Evolutionary conservation across 2,888 invertebrate genomes (phyloP).

Genomic region (Frankliniella fusca): DNA sequence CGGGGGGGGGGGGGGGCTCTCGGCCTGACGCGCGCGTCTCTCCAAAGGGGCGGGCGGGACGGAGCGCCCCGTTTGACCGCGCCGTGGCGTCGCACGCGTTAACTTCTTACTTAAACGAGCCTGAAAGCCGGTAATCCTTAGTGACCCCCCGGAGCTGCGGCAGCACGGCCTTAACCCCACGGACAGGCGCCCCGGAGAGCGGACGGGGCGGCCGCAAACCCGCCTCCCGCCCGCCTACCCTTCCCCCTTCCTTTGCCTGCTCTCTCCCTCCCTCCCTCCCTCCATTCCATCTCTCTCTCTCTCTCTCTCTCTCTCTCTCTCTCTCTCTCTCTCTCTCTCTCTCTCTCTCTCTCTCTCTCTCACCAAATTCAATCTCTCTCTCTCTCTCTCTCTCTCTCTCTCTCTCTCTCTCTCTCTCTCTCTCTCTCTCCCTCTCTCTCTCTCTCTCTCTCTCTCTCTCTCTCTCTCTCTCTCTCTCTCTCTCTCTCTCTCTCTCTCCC

Average conservation of each 20-base stretch:
- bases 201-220: background rate
- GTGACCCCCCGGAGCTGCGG: background rate
- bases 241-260: background rate
- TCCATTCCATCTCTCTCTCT: no score
- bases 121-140: slow-evolving; percentile 6
- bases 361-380: no score
- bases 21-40: background rate
- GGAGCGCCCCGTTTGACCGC: background rate
- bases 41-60: background rate
- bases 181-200: background rate
- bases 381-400: no score
- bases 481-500: no score
- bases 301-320: no score
- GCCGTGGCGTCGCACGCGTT: background rate
- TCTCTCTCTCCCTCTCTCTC: no score
- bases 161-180: background rate
- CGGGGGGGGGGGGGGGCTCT: background rate
- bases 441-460: no score
- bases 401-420: no score
- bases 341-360: no score
- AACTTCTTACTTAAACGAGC: slow-evolving; percentile 16
- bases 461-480: no score
- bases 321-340: no score
- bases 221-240: background rate
- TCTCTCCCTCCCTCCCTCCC: no score